Base-by-base conservation (phyloP, 53 echinoderm and acorn worm species). In the Stichopus horrens region DNA sequence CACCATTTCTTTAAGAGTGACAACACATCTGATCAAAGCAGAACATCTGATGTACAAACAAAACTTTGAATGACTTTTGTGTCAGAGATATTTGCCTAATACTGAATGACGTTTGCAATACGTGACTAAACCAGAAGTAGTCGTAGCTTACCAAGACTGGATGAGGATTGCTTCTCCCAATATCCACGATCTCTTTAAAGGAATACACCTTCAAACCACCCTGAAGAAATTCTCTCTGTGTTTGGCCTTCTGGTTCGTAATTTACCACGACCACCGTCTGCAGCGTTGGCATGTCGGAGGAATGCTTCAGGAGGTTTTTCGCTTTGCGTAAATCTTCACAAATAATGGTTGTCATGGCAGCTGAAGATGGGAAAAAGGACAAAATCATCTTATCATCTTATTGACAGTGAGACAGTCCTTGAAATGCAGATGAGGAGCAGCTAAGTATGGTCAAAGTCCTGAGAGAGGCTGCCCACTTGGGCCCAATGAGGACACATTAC, bases 261-360 rank as follows among this genome's bases (percentile, higher is more conserved):
- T 93, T 93, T 54, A 95, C 86, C 23, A 93, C 57, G 67, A 95
- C 86, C n/a, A 95, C 87, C 63, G 77, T 63, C 74, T 88, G 76
- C 6, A 95, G 79, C 0, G 89, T 89, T 2, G 93, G 80, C 90
- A 86, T 90, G 20, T 92, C 90, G 5, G 83, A 81, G 9, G 85
- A 86, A 75, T 92, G 93, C 5, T 82, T 86, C n/a, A 83, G 57
- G 22, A 95, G 76, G 10, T 55, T 73, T 77, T 79, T 73, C 54
- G 92, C 90, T 53, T 95, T 95, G 9, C 53, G 74, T 13, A 86
- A 73, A 76, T 84, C 90, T 73, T 94, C 94, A 74, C 92, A 87
- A 10, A 91, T 55, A 66, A 96, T 84, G 14, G 91, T 90, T 11
- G 89, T 74, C 94, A 96, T 96, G 23, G 92, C 63, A 0, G 96